Conservation (phyloP, 92 coral and sea anemone genomes). For the Paramuricea clavata region DNA sequence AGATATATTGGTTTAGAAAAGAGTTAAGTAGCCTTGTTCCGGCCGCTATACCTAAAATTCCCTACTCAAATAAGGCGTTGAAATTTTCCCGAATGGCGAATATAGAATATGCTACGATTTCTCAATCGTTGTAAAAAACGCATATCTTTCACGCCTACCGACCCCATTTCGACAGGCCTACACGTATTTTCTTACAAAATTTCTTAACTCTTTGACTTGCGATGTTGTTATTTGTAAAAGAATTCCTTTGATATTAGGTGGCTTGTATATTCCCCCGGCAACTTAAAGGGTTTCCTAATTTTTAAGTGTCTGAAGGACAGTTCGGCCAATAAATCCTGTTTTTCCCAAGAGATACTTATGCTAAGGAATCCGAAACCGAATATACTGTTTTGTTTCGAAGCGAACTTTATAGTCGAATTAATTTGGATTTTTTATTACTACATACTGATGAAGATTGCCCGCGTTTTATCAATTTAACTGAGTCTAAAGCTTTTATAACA, state of each 20-base stretch:
- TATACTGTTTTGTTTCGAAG: background rate
- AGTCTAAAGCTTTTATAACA: no score
- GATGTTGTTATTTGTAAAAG: background rate
- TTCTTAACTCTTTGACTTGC: background rate
- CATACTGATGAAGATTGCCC: background rate
- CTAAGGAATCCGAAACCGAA: background rate
- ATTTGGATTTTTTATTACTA: background rate
- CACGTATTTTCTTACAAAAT: background rate
- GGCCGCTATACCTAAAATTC: no score
- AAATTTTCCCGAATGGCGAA: no score
- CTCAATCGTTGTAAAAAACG: no score
- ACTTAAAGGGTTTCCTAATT: background rate
- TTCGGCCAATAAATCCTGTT: background rate
- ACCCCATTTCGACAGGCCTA: no score
- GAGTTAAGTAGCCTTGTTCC: no score
- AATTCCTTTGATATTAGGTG: slow-evolving; percentile 1
- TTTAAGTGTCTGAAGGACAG: background rate
- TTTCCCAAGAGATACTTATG: background rate
- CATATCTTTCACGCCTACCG: no score
- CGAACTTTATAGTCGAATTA: background rate
- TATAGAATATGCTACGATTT: no score
- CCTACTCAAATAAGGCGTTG: no score
- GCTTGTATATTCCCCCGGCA: background rate
- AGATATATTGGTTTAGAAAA: no score
- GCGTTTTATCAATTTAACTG: no score